These are phyloP conservation scores for Anas platyrhynchos DNA, from an alignment of 2,113 vertebrate genomes.

Conservation along the genomic window DNA sequence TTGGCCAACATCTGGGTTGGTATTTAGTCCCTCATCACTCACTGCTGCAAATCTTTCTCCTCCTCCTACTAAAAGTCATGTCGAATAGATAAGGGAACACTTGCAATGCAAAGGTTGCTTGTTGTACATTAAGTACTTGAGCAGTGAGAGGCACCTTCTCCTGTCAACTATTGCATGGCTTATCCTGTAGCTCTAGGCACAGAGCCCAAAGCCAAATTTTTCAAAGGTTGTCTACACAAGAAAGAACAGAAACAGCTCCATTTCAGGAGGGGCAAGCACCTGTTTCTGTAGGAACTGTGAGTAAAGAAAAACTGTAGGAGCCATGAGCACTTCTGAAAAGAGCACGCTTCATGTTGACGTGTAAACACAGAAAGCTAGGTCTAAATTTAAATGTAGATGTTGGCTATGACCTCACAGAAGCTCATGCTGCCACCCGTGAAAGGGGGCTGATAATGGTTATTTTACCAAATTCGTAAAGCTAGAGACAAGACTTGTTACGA, in stretches of 20 bases:
- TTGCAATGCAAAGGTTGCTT: not conserved
- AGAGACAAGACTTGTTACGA: not conserved
- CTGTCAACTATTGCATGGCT: not conserved
- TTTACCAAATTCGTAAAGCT: not conserved
- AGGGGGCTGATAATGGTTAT: not conserved
- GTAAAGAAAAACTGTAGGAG: not conserved
- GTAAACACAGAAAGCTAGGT: not conserved
- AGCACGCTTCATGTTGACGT: not conserved
- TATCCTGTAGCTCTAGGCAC: not conserved
- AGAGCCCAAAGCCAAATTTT: not conserved
- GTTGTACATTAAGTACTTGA: not conserved
- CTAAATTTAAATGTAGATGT: not conserved
- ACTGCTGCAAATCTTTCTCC: not conserved
- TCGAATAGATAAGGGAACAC: not conserved
- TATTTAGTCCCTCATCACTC: not conserved
- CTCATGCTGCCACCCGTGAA: not conserved
- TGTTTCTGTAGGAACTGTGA: not conserved
- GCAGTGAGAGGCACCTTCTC: not conserved
- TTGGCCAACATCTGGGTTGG: not conserved
- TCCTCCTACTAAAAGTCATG: not conserved
- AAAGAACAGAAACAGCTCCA: not conserved
- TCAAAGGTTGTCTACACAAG: not conserved
- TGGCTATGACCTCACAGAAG: not conserved
- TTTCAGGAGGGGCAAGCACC: not conserved
- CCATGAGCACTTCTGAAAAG: not conserved